phyloP scores from a whole-genome alignment of 30 jellyfish, hydroid and myxozoan species.

The Aurelia sp. region DNA sequence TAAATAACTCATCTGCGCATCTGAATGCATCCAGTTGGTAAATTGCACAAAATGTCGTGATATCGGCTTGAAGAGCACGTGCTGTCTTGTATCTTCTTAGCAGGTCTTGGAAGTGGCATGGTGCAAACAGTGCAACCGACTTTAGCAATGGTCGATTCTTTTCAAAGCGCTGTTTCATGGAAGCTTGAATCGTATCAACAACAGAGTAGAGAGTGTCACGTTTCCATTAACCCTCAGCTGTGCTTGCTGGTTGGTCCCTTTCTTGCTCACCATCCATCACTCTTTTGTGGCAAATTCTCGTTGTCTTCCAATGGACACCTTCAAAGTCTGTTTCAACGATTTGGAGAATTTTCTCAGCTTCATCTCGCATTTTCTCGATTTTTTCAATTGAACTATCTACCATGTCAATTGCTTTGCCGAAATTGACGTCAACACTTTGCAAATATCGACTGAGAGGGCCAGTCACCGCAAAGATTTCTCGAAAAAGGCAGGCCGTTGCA shows the following conservation, averaged over 20 bases:
- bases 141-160: conserved; percentile 3
- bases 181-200: conserved; percentile 3
- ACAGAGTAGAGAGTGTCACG: conserved; percentile 25
- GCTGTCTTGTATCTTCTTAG: too few relatives aligned
- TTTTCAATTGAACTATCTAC: too few relatives aligned
- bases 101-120: conserved; percentile 1
- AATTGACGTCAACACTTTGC: too few relatives aligned
- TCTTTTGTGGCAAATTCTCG: conserved; percentile 1
- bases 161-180: conserved; percentile 12
- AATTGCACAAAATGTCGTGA: too few relatives aligned
- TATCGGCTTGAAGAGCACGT: too few relatives aligned
- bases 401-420: too few relatives aligned
- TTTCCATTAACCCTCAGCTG: conserved; percentile 15
- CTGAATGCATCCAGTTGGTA: too few relatives aligned
- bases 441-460: too few relatives aligned
- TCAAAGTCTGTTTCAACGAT: too few relatives aligned
- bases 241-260: conserved; percentile 28
- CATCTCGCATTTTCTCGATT: too few relatives aligned
- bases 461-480: conserved; percentile 28
- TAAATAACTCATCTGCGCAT: too few relatives aligned
- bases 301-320: conserved; percentile 20
- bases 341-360: too few relatives aligned
- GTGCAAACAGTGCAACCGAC: neutral
- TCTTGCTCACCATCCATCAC: conserved; percentile 33
- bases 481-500: conserved; percentile 30